Evolutionary conservation across 2,888 invertebrate genomes (phyloP).

Genomic region (Thymelicus lineola): DNA sequence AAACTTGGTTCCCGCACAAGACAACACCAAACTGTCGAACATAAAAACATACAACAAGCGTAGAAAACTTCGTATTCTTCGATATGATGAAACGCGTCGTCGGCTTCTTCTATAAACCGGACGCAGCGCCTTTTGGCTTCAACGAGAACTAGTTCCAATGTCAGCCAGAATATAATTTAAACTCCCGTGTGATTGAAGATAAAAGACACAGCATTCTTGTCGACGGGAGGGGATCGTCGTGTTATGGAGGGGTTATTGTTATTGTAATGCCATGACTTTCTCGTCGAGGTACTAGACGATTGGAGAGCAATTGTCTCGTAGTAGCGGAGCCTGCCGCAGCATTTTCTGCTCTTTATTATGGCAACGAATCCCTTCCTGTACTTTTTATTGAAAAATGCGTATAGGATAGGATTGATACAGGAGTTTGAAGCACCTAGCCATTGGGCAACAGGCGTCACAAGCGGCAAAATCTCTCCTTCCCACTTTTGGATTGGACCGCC

Average conservation of each 20-base stretch:
- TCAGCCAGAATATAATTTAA: conserved; percentile 63
- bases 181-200: conserved; percentile 91
- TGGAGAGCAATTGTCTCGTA: conserved; percentile 95
- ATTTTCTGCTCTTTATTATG: conserved; percentile 93
- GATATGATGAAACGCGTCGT: conserved; percentile 69
- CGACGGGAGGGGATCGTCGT: conserved; percentile 80
- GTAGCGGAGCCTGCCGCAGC: conserved; percentile 93
- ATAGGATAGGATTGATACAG: conserved; percentile 97
- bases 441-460: conserved; percentile 94
- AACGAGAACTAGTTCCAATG: conserved; percentile 53
- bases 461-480: conserved; percentile 92
- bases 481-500: conserved; percentile 90
- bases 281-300: conserved; percentile 93
- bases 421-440: conserved; percentile 97
- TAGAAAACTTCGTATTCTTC: conserved; percentile 64
- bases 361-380: conserved; percentile 96
- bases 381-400: conserved; percentile 98
- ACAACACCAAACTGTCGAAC: conserved; percentile 74
- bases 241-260: conserved; percentile 87
- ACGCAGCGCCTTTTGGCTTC: conserved; percentile 56
- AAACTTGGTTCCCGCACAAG: conserved; percentile 57
- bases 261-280: conserved; percentile 94
- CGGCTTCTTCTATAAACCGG: conserved; percentile 40
- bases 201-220: conserved; percentile 80
- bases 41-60: conserved; percentile 57